A percentile compares a stretch with the other conserved stretches of the same genome.
Conservation (phyloP, 2,888 invertebrate genomes). For the Gari tellinella region DNA sequence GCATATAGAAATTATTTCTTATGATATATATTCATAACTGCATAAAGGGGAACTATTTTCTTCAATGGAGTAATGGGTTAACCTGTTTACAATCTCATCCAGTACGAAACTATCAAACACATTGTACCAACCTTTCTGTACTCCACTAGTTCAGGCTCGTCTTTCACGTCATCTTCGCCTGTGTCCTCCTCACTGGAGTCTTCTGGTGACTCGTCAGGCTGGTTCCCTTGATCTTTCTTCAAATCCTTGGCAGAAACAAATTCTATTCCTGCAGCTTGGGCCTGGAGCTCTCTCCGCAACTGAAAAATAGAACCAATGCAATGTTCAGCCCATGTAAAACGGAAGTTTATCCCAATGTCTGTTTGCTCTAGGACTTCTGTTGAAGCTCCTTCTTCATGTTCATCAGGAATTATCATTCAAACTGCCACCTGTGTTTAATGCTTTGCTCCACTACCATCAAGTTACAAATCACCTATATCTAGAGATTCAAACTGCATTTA, state of each 20-base stretch:
- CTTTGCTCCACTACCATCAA: no score
- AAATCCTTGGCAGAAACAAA: constrained; percentile 79
- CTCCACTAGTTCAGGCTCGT: constrained; percentile 1
- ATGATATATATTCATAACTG: no score
- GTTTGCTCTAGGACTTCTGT: no score
- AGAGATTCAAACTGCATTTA: no score
- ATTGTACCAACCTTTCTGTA: constrained; percentile 18
- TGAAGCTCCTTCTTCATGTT: no score
- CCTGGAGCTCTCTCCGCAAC: constrained; percentile 78
- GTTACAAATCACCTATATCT: no score
- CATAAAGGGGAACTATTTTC: not conserved
- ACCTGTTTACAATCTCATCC: not conserved
- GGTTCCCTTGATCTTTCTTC: constrained; percentile 41
- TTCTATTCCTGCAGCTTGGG: constrained; percentile 81
- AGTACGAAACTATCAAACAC: not conserved
- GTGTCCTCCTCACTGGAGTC: not conserved
- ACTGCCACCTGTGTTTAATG: no score
- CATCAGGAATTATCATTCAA: no score
- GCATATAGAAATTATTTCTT: no score
- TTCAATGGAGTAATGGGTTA: not conserved
- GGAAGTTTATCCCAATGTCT: no score
- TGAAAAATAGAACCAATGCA: no score
- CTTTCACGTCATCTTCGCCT: not conserved
- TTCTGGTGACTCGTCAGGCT: constrained; percentile 30
- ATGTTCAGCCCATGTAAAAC: no score